These are phyloP conservation scores for Corythornis leucogaster DNA, from an alignment of 2,797 vertebrate genomes.

Conservation along the genomic window DNA sequence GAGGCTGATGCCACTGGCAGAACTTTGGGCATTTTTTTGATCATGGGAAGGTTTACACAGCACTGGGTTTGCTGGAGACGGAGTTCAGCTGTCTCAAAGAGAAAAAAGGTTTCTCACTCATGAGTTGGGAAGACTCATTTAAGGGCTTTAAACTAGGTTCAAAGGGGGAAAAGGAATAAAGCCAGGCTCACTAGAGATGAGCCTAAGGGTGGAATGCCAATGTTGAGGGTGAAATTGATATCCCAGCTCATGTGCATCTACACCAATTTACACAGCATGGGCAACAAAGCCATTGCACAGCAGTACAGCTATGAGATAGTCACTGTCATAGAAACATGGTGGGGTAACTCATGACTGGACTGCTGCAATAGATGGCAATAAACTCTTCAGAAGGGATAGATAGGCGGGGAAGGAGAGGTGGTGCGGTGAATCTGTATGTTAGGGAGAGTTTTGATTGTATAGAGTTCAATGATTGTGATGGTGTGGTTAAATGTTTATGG, in stretches of 20 bases:
- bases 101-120: background rate
- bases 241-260: background rate
- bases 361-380: no score
- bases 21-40: background rate
- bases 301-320: background rate
- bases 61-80: background rate
- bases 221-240: background rate
- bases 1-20: background rate
- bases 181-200: background rate
- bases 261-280: background rate
- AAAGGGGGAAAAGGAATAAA: background rate
- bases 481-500: no score
- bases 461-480: no score
- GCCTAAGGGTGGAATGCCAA: background rate
- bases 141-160: background rate
- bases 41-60: background rate
- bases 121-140: background rate
- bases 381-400: no score
- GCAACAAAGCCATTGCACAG: background rate
- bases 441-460: no score
- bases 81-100: background rate
- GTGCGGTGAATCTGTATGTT: no score
- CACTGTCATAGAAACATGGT: background rate
- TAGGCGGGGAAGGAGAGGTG: no score
- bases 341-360: no score